Base-by-base conservation (phyloP, 1,140 invertebrate species). In the Drosophila repletoides region DNA sequence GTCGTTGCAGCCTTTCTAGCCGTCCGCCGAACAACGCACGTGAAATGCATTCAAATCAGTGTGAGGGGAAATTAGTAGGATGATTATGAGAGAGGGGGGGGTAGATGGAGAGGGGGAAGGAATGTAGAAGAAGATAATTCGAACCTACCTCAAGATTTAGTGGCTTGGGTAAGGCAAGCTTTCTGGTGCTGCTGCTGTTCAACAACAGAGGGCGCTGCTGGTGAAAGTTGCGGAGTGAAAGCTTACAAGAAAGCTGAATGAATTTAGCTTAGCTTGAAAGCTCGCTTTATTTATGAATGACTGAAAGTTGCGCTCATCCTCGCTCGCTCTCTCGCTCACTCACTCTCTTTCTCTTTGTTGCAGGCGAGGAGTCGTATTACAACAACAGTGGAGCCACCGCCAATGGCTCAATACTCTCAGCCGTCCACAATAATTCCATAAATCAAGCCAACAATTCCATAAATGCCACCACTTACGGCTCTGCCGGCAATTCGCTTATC, bases 401-500 rank as follows among this genome's bases (percentile, higher is more conserved):
- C 46, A 90, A 90, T 65, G 89, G 89, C 55, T 74, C 87, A 7
- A 64, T 88, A 45, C 73, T 84, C 63, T 88, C 89, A 66, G 77
- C 77, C 73, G 88, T 89, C 73, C 89, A 88, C 58, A 90, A 88
- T 55, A 90, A 89, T 88, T 89, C 87, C 87, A 88, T 86, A 63
- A 86, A 75, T 80, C 81, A 87, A 68, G 81, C 72, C 69, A 84
- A 80, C 33, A 86, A 86, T 87, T 86, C 80, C 81, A 86, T 86
- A 64, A 86, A 87, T 76, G 76, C 76, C 67, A 79, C 72, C 58
- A 79, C 77, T 59, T 76, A 88, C 31, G 74, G 83, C 74, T 79
- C 70, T 36, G 75, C 67, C 60, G 61, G 67, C 55, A 81, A 76
- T 72, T 40, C 68, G 33, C 69, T 86, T 28, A 56, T 79, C 69